Evolutionary conservation across 2,113 vertebrate genomes (phyloP), one percentile per base, ranked within the genome.

Genomic region (Pycnonotus jocosus): DNA sequence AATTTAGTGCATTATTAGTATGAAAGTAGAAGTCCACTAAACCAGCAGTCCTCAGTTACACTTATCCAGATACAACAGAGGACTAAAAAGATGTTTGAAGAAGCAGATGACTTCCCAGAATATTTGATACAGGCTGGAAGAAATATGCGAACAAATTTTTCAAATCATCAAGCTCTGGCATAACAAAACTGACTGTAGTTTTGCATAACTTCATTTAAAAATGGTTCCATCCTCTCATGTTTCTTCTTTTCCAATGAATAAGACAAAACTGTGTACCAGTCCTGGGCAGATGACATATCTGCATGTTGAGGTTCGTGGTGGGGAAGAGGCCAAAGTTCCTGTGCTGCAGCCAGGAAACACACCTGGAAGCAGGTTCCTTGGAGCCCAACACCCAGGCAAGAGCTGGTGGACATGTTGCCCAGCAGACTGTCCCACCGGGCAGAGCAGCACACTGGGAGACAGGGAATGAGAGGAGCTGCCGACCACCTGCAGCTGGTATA

Each of bases 61-160:
- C 66, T 88, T 93, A 78, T 60, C 56, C 86, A 81, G 65, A 61
- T 40, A 69, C 23, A 56, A 35, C 1, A 71, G 60, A 77, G n/a
- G 21, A 88, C 48, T 61, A 68, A 93, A 92, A 86, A 72, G 88
- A 92, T 68, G 53, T 78, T 44, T 86, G 72, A 88, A 94, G 86
- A 66, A 90, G 61, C 86, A 90, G 79, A 86, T 86, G 79, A 88
- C 15, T 94, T 94, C 83, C 88, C 79, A 92, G 90, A 94, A 82
- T 81, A 93, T 88, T 93, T 93, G 92, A 94, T 94, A 92, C 56
- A 90, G 64, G 22, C 88, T 96, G 88, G 45, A 96, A 87, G 69
- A 86, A 83, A 83, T 64, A 88, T 61, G 76, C 0, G 2, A 96
- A 83, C 56, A 80, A 96, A 56, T 81, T 88, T 93, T 95, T 96